Base-by-base conservation (phyloP, 2,797 vertebrate genomes). In the Zalophus californianus region DNA sequence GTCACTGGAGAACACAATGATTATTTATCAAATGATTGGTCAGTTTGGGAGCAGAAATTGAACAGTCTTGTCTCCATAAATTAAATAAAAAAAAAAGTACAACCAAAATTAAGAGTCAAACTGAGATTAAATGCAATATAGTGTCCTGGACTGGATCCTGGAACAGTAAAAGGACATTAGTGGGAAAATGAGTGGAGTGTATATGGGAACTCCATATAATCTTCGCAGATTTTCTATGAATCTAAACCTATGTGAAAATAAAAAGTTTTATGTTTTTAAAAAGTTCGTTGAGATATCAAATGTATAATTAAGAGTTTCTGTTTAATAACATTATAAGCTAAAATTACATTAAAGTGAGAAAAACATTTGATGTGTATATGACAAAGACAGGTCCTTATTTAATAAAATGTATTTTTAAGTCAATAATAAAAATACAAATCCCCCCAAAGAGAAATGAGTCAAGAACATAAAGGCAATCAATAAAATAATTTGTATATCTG, bases 1-100 rank as follows among this genome's bases (percentile, higher is more conserved):
- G 50, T 93, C 56, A 93, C 3, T 29, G 41, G 75, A 93, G 41
- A 89, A 66, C 38, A 77, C 18, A 80, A 29, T 91, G 38, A 90
- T 73, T 96, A 96, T 90, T 95, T 95, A 64, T 89, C 66, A 95
- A 96, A 62, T 79, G 80, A 86, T 75, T 89, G 79, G 52, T 89
- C 58, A 96, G 1, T 86, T 91, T 80, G 27, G 38, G 41, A 87
- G 64, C 86, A 87, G 83, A 91, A 96, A 84, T 75, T 64, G 52
- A 79, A 90, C 20, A 64, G 16, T 60, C 5, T 86, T 96, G 75
- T 86, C 44, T 97, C 54, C 84, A 52, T 95, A 94, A 95, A 89
- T 90, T 29, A 78, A 70, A 83, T 86, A 32, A 60, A 94, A 87
- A 90, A 90, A 86, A 23, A 58, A 91, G 14, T 68, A 29, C 15